These are phyloP conservation scores for Acanthurus leucopareius DNA, from an alignment of 2,797 vertebrate genomes.

Conservation along the genomic window DNA sequence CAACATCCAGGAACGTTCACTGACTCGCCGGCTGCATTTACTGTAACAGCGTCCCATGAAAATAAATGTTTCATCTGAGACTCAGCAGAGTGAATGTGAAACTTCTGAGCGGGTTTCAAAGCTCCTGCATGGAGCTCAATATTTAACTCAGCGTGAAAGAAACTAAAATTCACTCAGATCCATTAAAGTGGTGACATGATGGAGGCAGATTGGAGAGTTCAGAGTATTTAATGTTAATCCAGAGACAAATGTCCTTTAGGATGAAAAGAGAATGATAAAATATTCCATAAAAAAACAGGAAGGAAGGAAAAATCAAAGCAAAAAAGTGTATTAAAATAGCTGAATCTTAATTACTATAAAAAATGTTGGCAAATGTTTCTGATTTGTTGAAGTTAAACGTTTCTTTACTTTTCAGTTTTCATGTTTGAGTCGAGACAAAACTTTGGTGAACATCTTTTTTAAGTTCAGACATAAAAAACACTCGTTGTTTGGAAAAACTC, in stretches of 20 bases:
- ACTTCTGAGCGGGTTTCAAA: not conserved
- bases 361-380: no score
- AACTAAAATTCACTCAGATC: constrained; percentile 23
- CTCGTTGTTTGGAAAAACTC: no score
- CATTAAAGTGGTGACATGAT: constrained; percentile 45
- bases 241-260: constrained; percentile 41
- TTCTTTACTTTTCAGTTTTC: no score
- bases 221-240: constrained; percentile 47
- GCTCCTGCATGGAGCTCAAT: not conserved
- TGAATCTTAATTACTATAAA: no score
- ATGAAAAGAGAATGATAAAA: not conserved
- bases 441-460: no score
- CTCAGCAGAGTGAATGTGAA: constrained; percentile 9
- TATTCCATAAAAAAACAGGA: not conserved
- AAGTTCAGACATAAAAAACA: no score
- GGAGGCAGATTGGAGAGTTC: constrained; percentile 43
- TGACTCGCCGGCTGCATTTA: constrained; percentile 23
- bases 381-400: no score
- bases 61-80: constrained; percentile 7
- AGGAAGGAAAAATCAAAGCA: not conserved
- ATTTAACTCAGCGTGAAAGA: not conserved
- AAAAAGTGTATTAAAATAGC: no score
- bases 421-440: no score
- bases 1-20: constrained; percentile 24
- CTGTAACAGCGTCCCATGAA: constrained; percentile 29